These are phyloP conservation scores for Spea multiplicata DNA, from an alignment of 2,113 vertebrate genomes.

Conservation along the genomic window DNA sequence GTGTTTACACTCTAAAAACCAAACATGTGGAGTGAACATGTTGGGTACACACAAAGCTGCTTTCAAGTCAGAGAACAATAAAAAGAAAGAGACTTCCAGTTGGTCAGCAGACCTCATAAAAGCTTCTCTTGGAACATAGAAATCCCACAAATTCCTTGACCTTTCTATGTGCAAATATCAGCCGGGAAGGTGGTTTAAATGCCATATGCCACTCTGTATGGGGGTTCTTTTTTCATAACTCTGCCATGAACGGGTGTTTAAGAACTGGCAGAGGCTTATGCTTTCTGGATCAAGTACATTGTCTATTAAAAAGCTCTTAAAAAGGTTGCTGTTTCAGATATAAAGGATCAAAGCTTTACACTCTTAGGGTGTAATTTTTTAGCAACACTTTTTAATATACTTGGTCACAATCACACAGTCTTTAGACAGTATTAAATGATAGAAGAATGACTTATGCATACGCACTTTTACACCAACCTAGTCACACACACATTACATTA, in stretches of 20 bases:
- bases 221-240: background rate
- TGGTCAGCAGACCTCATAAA: slow-evolving; percentile 14
- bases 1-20: slow-evolving; percentile 53
- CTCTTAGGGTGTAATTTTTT: too few relatives aligned
- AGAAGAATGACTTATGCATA: too few relatives aligned
- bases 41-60: slow-evolving; percentile 52
- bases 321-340: background rate
- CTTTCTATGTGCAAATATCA: slow-evolving; percentile 20
- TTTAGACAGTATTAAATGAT: too few relatives aligned
- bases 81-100: slow-evolving; percentile 42
- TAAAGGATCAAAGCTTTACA: too few relatives aligned
- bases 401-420: too few relatives aligned
- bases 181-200: slow-evolving; percentile 8
- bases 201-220: background rate
- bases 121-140: slow-evolving; percentile 27
- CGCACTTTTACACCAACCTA: too few relatives aligned
- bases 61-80: slow-evolving; percentile 28
- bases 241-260: slow-evolving; percentile 9
- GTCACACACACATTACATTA: too few relatives aligned
- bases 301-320: background rate
- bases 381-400: too few relatives aligned
- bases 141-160: slow-evolving; percentile 41
- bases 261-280: slow-evolving; percentile 14
- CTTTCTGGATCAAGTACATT: slow-evolving; percentile 8
- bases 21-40: slow-evolving; percentile 57